These are phyloP conservation scores for Ciconia stormi DNA, from an alignment of 2,113 vertebrate species.

Conservation along the genomic window DNA sequence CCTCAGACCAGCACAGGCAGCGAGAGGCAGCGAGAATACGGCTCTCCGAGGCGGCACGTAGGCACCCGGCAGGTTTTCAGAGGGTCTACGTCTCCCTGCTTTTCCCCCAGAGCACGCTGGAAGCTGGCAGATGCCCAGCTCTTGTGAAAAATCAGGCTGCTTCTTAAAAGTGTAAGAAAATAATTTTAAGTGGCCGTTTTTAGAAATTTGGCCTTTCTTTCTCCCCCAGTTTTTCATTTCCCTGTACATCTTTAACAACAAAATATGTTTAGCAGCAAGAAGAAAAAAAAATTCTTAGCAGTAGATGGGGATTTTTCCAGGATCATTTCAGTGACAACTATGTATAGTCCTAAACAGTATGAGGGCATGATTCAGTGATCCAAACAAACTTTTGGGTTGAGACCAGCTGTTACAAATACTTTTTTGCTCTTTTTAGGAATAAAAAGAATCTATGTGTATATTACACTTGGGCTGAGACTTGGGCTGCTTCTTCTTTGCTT, in stretches of 20 bases:
- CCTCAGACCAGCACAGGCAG: background rate
- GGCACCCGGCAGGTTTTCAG: background rate
- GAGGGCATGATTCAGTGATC: constrained; percentile 21
- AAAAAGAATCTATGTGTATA: constrained; percentile 43
- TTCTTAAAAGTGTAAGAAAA: background rate
- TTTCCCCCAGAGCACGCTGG: background rate
- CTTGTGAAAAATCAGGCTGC: background rate
- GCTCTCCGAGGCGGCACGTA: background rate
- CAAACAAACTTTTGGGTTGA: constrained; percentile 50
- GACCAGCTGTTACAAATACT: constrained; percentile 40
- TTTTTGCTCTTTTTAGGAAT: constrained; percentile 61
- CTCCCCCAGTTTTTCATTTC: background rate
- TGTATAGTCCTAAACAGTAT: background rate
- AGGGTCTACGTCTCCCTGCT: background rate
- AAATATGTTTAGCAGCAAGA: constrained; percentile 11
- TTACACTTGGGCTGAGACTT: constrained; percentile 29
- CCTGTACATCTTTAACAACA: background rate
- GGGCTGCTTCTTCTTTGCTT: constrained; percentile 37
- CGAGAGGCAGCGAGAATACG: rapidly evolving
- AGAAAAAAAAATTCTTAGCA: background rate
- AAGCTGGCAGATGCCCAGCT: background rate
- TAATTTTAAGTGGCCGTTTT: background rate
- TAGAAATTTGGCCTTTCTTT: background rate
- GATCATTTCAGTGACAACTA: background rate
- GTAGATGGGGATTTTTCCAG: constrained; percentile 22